Conservation (phyloP, 2,113 vertebrate species). For the Calidris pugnax region DNA sequence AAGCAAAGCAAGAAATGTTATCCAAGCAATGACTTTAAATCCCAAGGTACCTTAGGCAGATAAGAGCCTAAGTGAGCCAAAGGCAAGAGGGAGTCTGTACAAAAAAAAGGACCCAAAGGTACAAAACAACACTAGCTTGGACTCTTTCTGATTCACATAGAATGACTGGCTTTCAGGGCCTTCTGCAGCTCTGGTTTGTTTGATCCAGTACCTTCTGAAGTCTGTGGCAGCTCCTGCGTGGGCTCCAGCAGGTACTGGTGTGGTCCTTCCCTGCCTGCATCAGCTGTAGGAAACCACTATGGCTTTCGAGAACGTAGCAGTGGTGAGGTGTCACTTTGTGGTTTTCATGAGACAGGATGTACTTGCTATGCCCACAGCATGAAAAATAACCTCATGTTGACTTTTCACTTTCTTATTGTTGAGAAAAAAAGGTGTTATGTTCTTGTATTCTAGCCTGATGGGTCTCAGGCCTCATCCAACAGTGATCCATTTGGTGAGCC, state of each 20-base stretch:
- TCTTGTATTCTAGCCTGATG: conserved; percentile 92
- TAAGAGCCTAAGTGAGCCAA: background rate
- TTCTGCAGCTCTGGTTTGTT: background rate
- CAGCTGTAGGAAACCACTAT: background rate
- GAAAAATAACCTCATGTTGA: conserved; percentile 70
- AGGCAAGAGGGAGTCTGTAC: background rate
- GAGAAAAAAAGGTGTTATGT: conserved; percentile 80
- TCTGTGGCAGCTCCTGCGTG: background rate
- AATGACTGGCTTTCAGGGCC: background rate
- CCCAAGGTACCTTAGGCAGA: background rate
- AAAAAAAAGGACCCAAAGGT: background rate
- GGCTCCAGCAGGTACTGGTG: conserved; percentile 3
- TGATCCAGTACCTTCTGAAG: background rate
- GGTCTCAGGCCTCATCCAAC: conserved; percentile 94
- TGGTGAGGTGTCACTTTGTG: background rate
- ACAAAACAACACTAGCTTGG: background rate
- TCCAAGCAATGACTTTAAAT: background rate
- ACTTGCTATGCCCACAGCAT: conserved; percentile 63
- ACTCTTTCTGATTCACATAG: background rate
- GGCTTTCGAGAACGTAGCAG: background rate
- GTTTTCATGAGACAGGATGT: conserved; percentile 52
- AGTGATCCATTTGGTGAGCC: conserved; percentile 92
- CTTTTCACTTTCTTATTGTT: conserved; percentile 66
- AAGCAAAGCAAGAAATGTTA: conserved; percentile 6
- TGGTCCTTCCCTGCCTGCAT: background rate